Base-by-base conservation (phyloP, 2,113 vertebrate species). In the Formicarius rufipectus region DNA sequence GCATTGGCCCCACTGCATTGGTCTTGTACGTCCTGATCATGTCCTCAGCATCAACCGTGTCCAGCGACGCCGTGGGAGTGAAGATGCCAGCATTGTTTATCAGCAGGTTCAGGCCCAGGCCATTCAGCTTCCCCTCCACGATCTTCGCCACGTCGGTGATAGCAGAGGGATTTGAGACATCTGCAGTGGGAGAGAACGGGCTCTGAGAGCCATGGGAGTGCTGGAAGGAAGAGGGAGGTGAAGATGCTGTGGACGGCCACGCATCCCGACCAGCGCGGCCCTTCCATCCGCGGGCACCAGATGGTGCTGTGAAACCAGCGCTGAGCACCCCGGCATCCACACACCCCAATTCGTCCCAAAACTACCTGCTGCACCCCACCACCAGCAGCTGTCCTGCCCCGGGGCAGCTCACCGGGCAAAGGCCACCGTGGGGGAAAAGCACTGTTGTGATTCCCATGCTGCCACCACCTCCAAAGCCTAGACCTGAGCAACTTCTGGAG, bases 51-150 rank as follows among this genome's bases (percentile, higher is more conserved):
- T 81, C 92, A 2, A 66, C 72, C 0, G 58, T 80, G 10, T 97
- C 91, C 93, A 98, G 77, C 0, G 74, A 88, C 0, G 74, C 72
- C 1, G 69, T 28, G 1, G 21, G 72, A 33, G 7, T 93, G 63
- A 80, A 74, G 35, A 96, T 71, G 16, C 84, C 96, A 1, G 95
- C 93, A 4, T 97, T 97, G 93, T 97, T 97, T 49, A 97, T 94
- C 7, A 98, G 90, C 75, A 98, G 95, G 84, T 97, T 95, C 69
- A 97, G 87, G 58, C 92, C 93, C 15, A 49, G 4, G 4, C 96
- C 95, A 3, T 89, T 81, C 84, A 98, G 87, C 80, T 87, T 94
- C 45, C 80, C 75, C 47, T 93, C 87, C 49, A 96, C 87, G 4
- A 83, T 40, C 67, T 84, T 95, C 0, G 52, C 92, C 0, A 94